phyloP scores from a whole-genome alignment of 2,113 vertebrate species.

The Gallinago media region DNA sequence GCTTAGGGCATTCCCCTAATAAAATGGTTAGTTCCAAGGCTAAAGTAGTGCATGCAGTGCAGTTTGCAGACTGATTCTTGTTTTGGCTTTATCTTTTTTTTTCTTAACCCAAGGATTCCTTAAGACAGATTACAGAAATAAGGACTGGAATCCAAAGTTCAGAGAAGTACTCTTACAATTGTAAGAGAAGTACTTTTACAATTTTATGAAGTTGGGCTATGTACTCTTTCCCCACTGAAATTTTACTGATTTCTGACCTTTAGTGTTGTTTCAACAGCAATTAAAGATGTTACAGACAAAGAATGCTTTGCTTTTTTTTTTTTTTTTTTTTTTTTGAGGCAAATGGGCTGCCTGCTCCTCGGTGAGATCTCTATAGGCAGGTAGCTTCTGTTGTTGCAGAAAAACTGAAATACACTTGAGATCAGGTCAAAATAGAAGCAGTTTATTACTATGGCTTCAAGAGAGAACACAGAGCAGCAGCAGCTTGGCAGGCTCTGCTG shows the following conservation, averaged over 20 bases:
- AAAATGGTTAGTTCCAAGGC: conserved; percentile 21
- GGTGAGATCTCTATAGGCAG: background rate
- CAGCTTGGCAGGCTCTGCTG: background rate
- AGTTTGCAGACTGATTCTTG: background rate
- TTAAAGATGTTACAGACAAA: background rate
- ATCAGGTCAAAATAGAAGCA: background rate
- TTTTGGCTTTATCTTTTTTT: background rate
- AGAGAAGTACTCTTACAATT: background rate
- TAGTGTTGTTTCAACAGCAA: background rate
- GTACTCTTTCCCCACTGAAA: background rate
- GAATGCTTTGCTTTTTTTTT: background rate
- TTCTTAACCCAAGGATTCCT: background rate
- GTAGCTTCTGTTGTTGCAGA: background rate
- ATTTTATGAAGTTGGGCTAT: background rate
- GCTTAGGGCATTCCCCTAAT: background rate
- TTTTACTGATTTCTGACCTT: background rate
- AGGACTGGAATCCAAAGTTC: background rate
- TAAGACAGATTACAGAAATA: background rate
- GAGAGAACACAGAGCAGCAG: background rate
- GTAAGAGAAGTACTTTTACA: background rate
- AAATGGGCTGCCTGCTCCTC: background rate
- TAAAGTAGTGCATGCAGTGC: background rate
- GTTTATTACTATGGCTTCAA: background rate
- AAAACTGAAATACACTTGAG: background rate
- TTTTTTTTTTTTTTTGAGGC: background rate